Conservation (phyloP, 2,113 vertebrate genomes). For the Pachypanchax playfairii region DNA sequence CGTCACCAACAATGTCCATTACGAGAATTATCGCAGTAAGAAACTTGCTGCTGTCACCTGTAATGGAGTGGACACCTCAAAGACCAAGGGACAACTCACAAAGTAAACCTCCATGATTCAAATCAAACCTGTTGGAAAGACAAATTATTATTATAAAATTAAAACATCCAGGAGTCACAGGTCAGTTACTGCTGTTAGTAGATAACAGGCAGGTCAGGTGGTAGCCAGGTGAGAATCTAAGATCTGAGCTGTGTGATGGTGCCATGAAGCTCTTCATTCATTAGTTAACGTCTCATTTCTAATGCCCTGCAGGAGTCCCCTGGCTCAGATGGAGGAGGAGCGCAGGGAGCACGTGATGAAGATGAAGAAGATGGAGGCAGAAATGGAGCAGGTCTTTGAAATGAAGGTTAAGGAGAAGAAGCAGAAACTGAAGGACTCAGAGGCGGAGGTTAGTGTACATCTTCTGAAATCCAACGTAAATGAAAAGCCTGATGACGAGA, state of each 20-base stretch:
- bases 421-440: conserved; percentile 86
- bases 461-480: not conserved
- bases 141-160: too few species aligned
- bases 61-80: conserved; percentile 79
- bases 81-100: conserved; percentile 81
- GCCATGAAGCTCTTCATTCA: not conserved
- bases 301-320: conserved; percentile 75
- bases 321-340: conserved; percentile 87
- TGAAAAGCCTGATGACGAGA: too few species aligned
- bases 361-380: conserved; percentile 87
- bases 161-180: not conserved
- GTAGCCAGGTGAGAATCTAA: not conserved
- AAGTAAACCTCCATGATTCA: conserved; percentile 62
- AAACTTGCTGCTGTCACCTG: conserved; percentile 84
- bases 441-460: conserved; percentile 76
- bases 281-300: not conserved
- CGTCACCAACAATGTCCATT: conserved; percentile 85
- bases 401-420: conserved; percentile 88
- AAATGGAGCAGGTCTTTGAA: conserved; percentile 87
- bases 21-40: conserved; percentile 84
- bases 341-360: conserved; percentile 83
- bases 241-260: too few species aligned
- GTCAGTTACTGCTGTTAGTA: not conserved
- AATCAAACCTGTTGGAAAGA: too few species aligned
- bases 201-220: too few species aligned